Evolutionary conservation across 1,140 invertebrate species (phyloP).

Genomic region (Trichonephila clavipes): DNA sequence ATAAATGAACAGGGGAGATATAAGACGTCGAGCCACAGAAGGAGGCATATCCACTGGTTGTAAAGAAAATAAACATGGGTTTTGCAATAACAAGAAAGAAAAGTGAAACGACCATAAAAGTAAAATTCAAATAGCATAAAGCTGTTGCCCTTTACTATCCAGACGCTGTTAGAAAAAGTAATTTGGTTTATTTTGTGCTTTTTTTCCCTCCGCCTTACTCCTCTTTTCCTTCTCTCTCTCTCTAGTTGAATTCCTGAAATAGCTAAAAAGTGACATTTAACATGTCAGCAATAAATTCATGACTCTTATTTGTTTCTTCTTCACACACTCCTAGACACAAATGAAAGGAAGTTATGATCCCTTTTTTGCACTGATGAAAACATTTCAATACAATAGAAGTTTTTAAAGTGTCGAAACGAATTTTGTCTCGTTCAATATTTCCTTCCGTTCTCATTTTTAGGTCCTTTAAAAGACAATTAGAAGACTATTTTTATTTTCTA

Average conservation of each 20-base stretch:
- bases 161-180: neutral
- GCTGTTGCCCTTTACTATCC: neutral
- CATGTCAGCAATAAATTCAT: constrained; percentile 28
- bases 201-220: neutral
- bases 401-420: too few relatives aligned
- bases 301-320: neutral
- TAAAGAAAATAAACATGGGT: constrained; percentile 12
- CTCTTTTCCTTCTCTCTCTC: neutral
- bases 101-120: neutral
- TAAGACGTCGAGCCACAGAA: neutral
- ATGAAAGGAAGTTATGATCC: neutral
- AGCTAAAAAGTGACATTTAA: constrained; percentile 18
- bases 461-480: too few relatives aligned
- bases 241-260: neutral
- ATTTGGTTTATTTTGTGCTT: neutral
- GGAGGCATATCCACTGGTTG: neutral
- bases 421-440: too few relatives aligned
- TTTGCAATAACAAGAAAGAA: neutral
- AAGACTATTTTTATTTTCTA: too few relatives aligned
- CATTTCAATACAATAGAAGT: neutral
- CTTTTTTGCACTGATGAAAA: neutral
- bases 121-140: constrained; percentile 14
- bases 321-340: neutral
- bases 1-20: too few relatives aligned
- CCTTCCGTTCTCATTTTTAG: too few relatives aligned